Evolutionary conservation across 64 coral and sea anemone genomes (phyloP).

Genomic region (Anthopleura sola): DNA sequence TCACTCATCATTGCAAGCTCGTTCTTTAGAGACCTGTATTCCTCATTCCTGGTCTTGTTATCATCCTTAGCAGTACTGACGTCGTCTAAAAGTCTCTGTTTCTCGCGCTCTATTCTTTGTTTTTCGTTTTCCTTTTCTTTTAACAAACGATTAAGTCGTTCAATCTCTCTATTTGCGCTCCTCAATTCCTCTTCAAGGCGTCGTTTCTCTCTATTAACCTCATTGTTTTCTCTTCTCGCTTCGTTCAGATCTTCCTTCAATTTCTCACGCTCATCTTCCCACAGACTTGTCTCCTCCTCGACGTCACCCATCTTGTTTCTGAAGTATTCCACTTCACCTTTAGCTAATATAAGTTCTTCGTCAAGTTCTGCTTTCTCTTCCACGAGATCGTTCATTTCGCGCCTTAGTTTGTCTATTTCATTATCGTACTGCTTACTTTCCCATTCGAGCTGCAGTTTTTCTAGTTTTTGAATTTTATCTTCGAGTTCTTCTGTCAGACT

Average conservation of each 20-base stretch:
- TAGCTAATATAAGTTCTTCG: conserved; percentile 42
- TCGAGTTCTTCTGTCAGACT: background rate
- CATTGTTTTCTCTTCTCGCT: background rate
- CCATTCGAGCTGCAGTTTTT: conserved; percentile 22
- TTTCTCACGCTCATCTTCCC: conserved; percentile 39
- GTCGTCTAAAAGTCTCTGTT: conserved; percentile 17
- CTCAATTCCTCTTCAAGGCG: conserved; percentile 45
- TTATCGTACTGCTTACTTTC: conserved; percentile 14
- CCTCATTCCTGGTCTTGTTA: background rate
- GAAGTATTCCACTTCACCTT: conserved; percentile 60
- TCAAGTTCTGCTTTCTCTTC: conserved; percentile 45
- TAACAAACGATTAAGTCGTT: conserved; percentile 28
- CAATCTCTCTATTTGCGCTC: conserved; percentile 36
- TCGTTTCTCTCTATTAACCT: conserved; percentile 19
- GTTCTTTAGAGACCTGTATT: conserved; percentile 9
- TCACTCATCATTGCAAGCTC: background rate
- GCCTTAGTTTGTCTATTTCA: conserved; percentile 46
- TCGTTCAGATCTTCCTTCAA: conserved; percentile 39
- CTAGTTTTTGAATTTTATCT: background rate
- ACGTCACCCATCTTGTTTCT: conserved; percentile 37
- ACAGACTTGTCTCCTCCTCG: conserved; percentile 31
- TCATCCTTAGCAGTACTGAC: background rate
- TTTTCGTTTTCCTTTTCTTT: conserved; percentile 5
- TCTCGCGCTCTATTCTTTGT: conserved; percentile 28
- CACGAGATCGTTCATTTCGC: conserved; percentile 34